These are phyloP conservation scores for Hydrozoanthus gracilis DNA, from an alignment of 92 coral and sea anemone genomes.

Conservation along the genomic window DNA sequence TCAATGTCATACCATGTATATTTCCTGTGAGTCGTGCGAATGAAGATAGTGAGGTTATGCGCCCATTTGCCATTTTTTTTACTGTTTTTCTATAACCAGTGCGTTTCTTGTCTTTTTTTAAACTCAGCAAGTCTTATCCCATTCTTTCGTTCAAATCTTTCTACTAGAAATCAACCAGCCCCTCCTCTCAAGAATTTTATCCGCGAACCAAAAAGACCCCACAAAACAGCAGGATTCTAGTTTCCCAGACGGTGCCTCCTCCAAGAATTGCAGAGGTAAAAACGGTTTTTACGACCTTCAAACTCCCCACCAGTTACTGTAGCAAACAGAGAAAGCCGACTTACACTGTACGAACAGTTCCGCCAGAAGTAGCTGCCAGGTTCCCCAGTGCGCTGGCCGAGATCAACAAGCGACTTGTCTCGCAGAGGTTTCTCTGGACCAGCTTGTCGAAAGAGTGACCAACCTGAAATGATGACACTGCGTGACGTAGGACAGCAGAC, in stretches of 20 bases:
- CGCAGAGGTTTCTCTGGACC: constrained; percentile 45
- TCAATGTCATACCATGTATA: too few relatives aligned
- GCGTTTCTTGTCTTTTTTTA: too few relatives aligned
- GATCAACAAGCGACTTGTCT: constrained; percentile 38
- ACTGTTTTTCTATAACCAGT: too few relatives aligned
- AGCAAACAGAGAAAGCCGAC: constrained; percentile 1
- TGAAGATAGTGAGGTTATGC: too few relatives aligned
- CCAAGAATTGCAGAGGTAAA: background rate
- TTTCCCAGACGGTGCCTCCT: background rate
- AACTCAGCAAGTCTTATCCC: too few relatives aligned
- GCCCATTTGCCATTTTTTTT: too few relatives aligned
- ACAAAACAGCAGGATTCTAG: background rate
- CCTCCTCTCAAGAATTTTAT: background rate
- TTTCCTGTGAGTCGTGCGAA: too few relatives aligned
- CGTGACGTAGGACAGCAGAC: too few relatives aligned
- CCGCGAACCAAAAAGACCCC: constrained; percentile 1
- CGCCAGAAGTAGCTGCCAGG: constrained; percentile 27
- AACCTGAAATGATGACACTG: too few relatives aligned
- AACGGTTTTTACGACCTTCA: background rate
- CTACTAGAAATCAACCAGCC: constrained; percentile 6
- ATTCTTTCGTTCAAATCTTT: background rate
- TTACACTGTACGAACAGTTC: background rate
- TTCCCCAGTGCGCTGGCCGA: constrained; percentile 31
- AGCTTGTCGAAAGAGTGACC: constrained; percentile 34
- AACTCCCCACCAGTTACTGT: background rate